phyloP scores from a whole-genome alignment of 2,888 invertebrate genomes.

The Sarcophaga subvicina region DNA sequence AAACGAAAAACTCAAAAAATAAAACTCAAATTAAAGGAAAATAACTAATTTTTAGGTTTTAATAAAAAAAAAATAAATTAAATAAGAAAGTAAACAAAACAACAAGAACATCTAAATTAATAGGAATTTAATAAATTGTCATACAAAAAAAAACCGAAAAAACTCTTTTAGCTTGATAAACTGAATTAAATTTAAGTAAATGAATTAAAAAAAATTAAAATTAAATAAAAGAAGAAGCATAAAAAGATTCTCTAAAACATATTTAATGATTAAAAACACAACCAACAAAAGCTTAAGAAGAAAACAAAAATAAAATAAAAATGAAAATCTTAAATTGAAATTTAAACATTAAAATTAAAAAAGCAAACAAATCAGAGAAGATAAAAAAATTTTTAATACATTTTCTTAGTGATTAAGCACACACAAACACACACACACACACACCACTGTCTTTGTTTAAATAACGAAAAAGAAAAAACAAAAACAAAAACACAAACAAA shows the following conservation, averaged over 20 bases:
- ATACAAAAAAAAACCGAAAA: constrained; percentile 19
- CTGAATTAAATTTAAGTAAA: constrained; percentile 28
- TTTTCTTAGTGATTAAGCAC: constrained; percentile 57
- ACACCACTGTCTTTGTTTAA: constrained; percentile 40
- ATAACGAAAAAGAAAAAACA: constrained; percentile 31
- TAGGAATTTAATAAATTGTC: constrained; percentile 64
- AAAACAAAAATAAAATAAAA: neutral
- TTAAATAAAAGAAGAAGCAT: constrained; percentile 11
- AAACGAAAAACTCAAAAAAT: constrained; percentile 36
- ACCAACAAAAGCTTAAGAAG: constrained; percentile 48
- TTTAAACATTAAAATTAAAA: constrained; percentile 13
- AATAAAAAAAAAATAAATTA: constrained; percentile 17
- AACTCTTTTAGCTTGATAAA: constrained; percentile 52
- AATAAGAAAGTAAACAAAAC: neutral
- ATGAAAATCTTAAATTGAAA: constrained; percentile 11
- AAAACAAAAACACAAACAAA: constrained; percentile 10
- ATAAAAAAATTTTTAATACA: constrained; percentile 51
- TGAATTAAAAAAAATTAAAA: constrained; percentile 23
- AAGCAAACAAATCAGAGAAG: constrained; percentile 1
- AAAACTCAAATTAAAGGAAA: constrained; percentile 2
- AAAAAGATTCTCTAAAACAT: constrained; percentile 22
- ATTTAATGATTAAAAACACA: constrained; percentile 37
- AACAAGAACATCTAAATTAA: constrained; percentile 42
- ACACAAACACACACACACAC: no score
- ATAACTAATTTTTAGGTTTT: constrained; percentile 42